A percentile compares a stretch with the other conserved stretches of the same genome.
phyloP scores from a whole-genome alignment of 2,113 vertebrate genomes.

The Phoenicopterus ruber region DNA sequence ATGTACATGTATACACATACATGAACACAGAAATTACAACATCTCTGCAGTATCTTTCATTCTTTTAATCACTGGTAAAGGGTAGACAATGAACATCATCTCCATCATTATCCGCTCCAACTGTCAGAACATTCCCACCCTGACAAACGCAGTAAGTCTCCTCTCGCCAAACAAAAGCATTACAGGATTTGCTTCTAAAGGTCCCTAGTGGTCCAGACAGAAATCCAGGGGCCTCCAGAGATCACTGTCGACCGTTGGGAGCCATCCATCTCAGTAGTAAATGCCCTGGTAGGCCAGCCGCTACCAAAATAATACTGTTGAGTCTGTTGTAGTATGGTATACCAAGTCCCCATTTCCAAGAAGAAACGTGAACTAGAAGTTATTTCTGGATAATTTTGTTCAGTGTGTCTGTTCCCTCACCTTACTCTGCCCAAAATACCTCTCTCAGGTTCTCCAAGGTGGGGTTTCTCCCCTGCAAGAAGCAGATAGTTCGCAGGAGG shows the following conservation, averaged over 20 bases:
- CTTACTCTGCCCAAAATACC: neutral
- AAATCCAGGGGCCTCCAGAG: neutral
- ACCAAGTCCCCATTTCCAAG: neutral
- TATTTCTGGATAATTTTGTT: neutral
- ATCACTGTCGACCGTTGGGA: neutral
- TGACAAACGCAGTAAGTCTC: neutral
- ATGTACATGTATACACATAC: neutral
- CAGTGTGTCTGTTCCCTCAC: neutral
- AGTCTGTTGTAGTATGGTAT: neutral
- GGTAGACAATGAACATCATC: neutral
- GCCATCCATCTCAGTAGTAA: neutral
- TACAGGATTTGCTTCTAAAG: neutral
- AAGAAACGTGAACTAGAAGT: neutral
- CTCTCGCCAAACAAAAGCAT: neutral
- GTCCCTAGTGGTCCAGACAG: neutral
- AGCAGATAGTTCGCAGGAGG: neutral
- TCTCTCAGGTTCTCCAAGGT: neutral
- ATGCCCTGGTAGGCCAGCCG: neutral
- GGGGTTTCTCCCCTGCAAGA: neutral
- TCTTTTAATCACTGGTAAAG: neutral
- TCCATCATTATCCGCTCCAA: neutral
- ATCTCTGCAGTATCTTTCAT: neutral
- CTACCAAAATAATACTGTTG: neutral
- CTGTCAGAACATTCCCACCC: neutral
- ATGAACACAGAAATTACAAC: neutral